Base-by-base conservation (phyloP, 1,140 invertebrate genomes). In the Brachionus rotundiformis region DNA sequence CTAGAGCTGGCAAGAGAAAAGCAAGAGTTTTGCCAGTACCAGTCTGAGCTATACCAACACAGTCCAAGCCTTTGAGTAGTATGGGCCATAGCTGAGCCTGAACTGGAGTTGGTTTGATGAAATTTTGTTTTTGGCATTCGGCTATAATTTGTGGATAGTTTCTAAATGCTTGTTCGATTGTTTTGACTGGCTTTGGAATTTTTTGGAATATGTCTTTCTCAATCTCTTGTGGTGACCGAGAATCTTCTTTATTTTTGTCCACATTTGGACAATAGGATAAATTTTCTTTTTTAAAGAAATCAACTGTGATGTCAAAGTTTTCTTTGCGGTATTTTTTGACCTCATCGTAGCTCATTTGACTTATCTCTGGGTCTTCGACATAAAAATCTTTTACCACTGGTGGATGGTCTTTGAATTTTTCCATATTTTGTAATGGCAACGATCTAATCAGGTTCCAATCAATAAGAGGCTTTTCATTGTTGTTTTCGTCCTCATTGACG, bases 21-120 rank as follows among this genome's bases (percentile, higher is more conserved):
- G 95, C 94, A 41, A 96, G 87, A 0, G 95, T 97, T 89, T 94
- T 94, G 83, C 94, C 95, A 33, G 95, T 95, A 82, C 88, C 89
- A 82, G 85, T 89, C 85, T 96, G 95, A 0, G 95, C 94, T 82
- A 97, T 96, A 13, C 95, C 95, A 87, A 96, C 96, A 84, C 95
- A 87, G 88, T 96, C 94, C 84, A 92, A 90, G 0, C 94, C 95
- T 84, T 91, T 91, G 5, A 96, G 85, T 0, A 95, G 87, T 83
- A 95, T 89, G 13, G 95, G 95, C 95, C 94, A 96, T 0, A 93
- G 92, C 88, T 96, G 94, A 83, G 91, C 82, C 85, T 88, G 87
- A 31, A 88, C 87, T 7, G 87, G 87, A 6, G 86, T 86, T 23
- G 87, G 87, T 41, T 85, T 84, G 13, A 33, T 73, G 83, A 87